Base-by-base conservation (phyloP, 2,888 invertebrate species). In the Uloborus plumipes region DNA sequence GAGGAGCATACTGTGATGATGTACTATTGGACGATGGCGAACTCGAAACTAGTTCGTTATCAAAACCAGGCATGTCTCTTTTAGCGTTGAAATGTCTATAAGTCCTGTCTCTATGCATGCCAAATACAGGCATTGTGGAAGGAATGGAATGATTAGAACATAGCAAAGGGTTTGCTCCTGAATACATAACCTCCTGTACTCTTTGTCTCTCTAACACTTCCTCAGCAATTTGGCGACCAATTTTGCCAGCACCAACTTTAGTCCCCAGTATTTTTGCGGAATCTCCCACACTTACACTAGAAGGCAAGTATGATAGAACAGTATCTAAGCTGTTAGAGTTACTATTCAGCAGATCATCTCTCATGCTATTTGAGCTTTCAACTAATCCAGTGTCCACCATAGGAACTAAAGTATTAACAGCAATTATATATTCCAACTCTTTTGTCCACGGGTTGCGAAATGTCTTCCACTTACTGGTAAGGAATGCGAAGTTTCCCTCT, bases 361-460 rank as follows among this genome's bases (percentile, higher is more conserved):
- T 62, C 6, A 78, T 47, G 62, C 66, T 72, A 62, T 81, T 84
- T 50, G 84, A 84, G 49, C 84, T 82, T 58, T 84, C 84, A 0
- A 77, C 78, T 4, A 82, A 15, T 71, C 71, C 78, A 20, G 73
- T 51, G 18, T 84, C 82, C 13, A 74, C 14, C n/a, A 73, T 67
- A 70, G 92, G 90, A 81, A 95, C 91, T 65, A 95, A 91, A 0
- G 93, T 93, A 90, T 97, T 96, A 89, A 94, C 95, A 0, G 96
- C 94, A 86, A 96, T 94, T 85, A 97, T 91, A 88, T 94, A 95
- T 88, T 98, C 97, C 84, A 96, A 93, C 88, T 97, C 97, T 89
- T 96, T 96, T 0, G 97, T 97, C 97, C 97, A 97, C 0, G 98
- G 98, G 90, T 97, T 97, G 87, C 93, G 93, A 89, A 98, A 97